These are phyloP conservation scores for Podarcis siculus DNA, from an alignment of 2,797 vertebrate species.

Conservation along the genomic window DNA sequence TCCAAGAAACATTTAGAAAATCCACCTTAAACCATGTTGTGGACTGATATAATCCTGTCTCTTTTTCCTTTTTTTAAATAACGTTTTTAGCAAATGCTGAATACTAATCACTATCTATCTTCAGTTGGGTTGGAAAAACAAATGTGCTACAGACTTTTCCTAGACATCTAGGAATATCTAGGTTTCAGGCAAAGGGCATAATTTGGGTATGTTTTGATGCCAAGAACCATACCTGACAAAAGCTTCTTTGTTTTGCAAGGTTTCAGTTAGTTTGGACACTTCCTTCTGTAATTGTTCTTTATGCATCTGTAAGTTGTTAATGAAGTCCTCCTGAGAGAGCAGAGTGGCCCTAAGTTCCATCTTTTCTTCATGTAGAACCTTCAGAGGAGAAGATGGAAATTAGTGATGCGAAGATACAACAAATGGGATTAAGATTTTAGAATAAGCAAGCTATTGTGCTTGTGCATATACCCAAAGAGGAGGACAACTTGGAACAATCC, in stretches of 20 bases:
- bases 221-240: slow-evolving; percentile 78
- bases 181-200: not conserved
- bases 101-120: not conserved
- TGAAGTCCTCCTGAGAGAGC: slow-evolving; percentile 82
- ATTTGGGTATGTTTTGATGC: not conserved
- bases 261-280: slow-evolving; percentile 75
- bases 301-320: slow-evolving; percentile 76
- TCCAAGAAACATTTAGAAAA: not conserved
- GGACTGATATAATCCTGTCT: not conserved
- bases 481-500: not conserved
- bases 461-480: not conserved
- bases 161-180: not conserved
- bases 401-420: not conserved
- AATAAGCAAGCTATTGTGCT: not conserved
- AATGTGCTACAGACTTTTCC: not conserved
- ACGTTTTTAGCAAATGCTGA: not conserved
- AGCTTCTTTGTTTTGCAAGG: slow-evolving; percentile 79
- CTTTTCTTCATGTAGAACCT: slow-evolving; percentile 84
- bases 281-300: slow-evolving; percentile 82
- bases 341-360: slow-evolving; percentile 80
- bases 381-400: not conserved
- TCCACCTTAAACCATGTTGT: not conserved
- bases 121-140: not conserved
- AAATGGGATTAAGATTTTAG: not conserved
- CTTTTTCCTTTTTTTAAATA: not conserved